Percentiles rank a stretch among this genome's conserved stretches.
These are phyloP conservation scores for Phrynocephalus vlangalii DNA, from an alignment of 2,797 vertebrate species.

Conservation along the genomic window DNA sequence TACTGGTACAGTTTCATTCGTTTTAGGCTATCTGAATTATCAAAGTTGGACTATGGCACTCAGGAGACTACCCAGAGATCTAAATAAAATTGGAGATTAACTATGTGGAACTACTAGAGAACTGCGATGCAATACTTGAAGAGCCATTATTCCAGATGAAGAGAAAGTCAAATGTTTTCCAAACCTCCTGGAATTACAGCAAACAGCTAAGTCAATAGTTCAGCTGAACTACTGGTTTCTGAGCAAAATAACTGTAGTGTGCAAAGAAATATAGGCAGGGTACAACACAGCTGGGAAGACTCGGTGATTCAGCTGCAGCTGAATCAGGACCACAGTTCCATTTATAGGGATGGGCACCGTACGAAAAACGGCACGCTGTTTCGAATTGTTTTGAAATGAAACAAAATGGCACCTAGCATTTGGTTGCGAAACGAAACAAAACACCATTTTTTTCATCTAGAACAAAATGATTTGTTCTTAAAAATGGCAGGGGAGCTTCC, in stretches of 20 bases:
- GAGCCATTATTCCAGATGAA: slow-evolving; percentile 29
- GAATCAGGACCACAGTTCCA: slow-evolving; percentile 67
- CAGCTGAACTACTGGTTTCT: slow-evolving; percentile 54
- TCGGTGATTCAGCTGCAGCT: slow-evolving; percentile 44
- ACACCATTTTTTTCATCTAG: too few species aligned
- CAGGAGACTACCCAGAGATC: accelerated
- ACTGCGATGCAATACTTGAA: slow-evolving; percentile 33
- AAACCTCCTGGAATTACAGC: slow-evolving; percentile 9
- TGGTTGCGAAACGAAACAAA: too few species aligned
- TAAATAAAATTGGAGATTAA: background rate
- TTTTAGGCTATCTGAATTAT: background rate
- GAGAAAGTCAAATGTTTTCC: background rate
- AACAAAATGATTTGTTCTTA: too few species aligned
- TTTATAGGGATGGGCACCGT: slow-evolving; percentile 37
- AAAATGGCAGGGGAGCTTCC: too few species aligned
- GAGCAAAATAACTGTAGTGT: slow-evolving; percentile 38
- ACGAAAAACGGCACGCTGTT: too few species aligned
- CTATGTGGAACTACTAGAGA: background rate
- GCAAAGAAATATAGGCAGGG: slow-evolving; percentile 53
- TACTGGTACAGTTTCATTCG: background rate
- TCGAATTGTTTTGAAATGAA: too few species aligned
- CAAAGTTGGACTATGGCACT: slow-evolving; percentile 21
- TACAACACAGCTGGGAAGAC: slow-evolving; percentile 28
- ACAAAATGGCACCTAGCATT: too few species aligned
- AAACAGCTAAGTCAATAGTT: background rate